Evolutionary conservation across 2,888 invertebrate species (phyloP), one percentile per base, ranked within the genome.

Genomic region (Mythimna ferrago): DNA sequence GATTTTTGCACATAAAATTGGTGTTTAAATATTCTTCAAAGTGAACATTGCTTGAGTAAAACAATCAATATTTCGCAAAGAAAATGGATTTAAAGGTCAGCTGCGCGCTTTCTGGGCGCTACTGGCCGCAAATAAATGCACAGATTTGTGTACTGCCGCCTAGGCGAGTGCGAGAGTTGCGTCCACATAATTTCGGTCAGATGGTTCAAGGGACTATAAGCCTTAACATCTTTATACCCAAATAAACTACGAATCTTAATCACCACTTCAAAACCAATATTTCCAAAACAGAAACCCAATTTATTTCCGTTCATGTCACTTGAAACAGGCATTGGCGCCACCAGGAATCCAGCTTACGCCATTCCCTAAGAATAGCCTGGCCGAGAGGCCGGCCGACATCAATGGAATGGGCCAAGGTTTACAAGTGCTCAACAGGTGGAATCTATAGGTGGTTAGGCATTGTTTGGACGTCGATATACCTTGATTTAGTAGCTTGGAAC

Each of bases 331-430:
- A 78, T 32, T 58, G 83, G 81, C 81, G 81, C 84, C 73, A 83
- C 64, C 21, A 69, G 69, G 84, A 80, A 82, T 82, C 41, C 35
- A 71, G 71, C 67, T 83, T 83, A 79, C 68, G 70, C 77, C 73
- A 76, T 73, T 35, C 21, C 54, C 71, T 70, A 77, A 82, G 81
- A 81, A 82, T 77, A 84, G 81, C 61, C 26, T 53, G 51, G 44
- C 65, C 63, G 61, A 60, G 48, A 61, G 54, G 67, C 65, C 60
- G 64, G 48, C 60, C 71, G 66, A 61, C 67, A 68, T 69, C 75
- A 69, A 79, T 83, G 80, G 75, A 80, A 69, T 64, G 35, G 75
- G 80, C 68, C 81, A 79, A 83, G 80, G 81, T 83, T 76, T 54
- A 58, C 70, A 61, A 72, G 66, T 61, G 62, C 63, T 66, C 73